Evolutionary conservation across 2,797 vertebrate genomes (phyloP), one percentile per base, ranked within the genome.

Genomic region (Sebastes paucispinis): DNA sequence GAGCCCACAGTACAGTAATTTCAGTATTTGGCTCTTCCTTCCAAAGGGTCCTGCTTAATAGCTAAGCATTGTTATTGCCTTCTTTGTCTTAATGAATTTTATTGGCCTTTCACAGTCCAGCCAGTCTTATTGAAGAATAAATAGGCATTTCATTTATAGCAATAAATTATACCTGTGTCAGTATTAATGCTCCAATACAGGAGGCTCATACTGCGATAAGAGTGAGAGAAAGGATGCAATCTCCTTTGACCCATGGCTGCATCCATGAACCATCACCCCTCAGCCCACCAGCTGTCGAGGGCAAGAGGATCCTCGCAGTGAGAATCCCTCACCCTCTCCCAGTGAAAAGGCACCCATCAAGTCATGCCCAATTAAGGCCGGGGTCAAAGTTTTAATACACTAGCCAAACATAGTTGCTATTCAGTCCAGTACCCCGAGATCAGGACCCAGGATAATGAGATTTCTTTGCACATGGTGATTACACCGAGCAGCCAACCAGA

Each of bases 361-460:
- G 81, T 88, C 82, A 80, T 68, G 80, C 84, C 81, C 84, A 94
- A 93, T 93, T 94, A 94, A 91, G 83, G 75, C 72, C n/a, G 22
- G 80, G 94, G 91, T 95, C 92, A 93, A 85, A 82, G 89, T 93
- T 93, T 93, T 90, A 94, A 94, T 92, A 79, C 83, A 89, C 79
- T 39, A 27, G 73, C 73, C 54, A 60, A 66, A 79, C 77, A 58
- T 82, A 66, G 88, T 92, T 94, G 86, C 91, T 90, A 91, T 94
- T 91, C 93, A 75, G 86, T 80, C 80, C 29, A 1, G 73, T 68
- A 57, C 60, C 47, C 83, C 2, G 63, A 84, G 92, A 92, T 93
- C 94, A 92, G 83, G 91, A 91, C 92, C 90, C 59, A 57, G 82
- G 88, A 91, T 94, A 95, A 95, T 94, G 91, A 95, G 93, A 94